A percentile compares a stretch with the other conserved stretches of the same genome.
Conservation (phyloP, 2,888 invertebrate species). For the Diaphora mendica region DNA sequence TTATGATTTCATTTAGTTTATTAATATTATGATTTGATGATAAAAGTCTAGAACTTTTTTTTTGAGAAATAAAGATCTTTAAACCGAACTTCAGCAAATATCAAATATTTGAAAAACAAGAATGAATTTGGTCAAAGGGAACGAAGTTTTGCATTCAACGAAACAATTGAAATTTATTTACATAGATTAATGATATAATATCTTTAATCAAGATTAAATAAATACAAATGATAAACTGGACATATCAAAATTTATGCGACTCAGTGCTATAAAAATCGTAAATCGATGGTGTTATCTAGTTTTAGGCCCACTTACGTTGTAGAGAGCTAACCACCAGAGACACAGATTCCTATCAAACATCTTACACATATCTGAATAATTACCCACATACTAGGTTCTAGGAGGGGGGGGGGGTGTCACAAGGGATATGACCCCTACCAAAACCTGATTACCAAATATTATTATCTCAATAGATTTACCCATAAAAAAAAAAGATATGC, state of each 20-base stretch:
- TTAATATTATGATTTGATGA: no score
- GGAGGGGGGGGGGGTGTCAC: no score
- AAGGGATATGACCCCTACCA: no score
- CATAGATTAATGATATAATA: neutral
- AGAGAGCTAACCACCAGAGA: neutral
- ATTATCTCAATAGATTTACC: no score
- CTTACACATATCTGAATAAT: no score
- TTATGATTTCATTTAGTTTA: no score
- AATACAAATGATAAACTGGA: neutral
- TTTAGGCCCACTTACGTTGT: neutral
- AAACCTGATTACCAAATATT: no score
- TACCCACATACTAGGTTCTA: no score
- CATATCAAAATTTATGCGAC: neutral
- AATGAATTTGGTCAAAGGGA: neutral
- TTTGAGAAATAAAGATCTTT: no score
- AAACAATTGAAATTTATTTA: neutral
- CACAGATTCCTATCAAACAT: no score
- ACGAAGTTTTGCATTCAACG: neutral
- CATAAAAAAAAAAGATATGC: no score
- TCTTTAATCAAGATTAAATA: neutral
- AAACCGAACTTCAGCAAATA: neutral
- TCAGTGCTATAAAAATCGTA: neutral
- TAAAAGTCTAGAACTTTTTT: no score
- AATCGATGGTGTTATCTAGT: neutral
- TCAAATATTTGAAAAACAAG: neutral